Evolutionary conservation across 2,888 invertebrate genomes (phyloP), one percentile per base, ranked within the genome.

Genomic region (Lithophane semibrunnea): DNA sequence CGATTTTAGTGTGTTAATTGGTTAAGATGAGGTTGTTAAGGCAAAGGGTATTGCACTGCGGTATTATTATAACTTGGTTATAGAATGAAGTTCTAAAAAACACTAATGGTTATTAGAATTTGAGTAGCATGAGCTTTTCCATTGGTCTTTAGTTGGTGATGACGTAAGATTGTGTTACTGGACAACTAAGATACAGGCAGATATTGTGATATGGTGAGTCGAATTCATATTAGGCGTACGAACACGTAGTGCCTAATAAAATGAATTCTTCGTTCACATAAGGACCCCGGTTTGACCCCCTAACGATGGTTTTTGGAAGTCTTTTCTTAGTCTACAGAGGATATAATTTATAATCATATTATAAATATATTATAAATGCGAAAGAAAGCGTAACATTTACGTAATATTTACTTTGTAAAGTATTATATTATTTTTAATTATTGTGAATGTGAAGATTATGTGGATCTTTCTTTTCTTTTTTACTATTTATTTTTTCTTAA

Each of bases 1-100:
- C 76, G 75, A 86, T 82, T 87, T 81, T 68, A 72, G 79, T 80
- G 78, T 82, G 84, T 84, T 83, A 84, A 80, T 73, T 80, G 63
- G 21, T 56, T 49, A 58, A 42, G 65, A 75, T 72, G 73, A 73
- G 54, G 74, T 65, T 70, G 69, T 84, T 79, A 52, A 12, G 7
- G 65, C 29, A 60, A 76, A 70, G 80, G 68, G 75, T 54, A 83
- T 75, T 82, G 83, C 54, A 65, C 79, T 42, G 29, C 7, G 47
- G 7, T 63, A 64, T 54, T 18, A 58, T 74, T 42, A 61, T 56
- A 60, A 49, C 66, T 83, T 65, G 63, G 47, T 58, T 70, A 71
- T 69, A 58, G 58, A 77, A 77, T 72, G 29, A 47, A 42, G 29
- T 42, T 60, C n/a, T 54, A 74, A 82, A 82, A 83, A 80, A 76